A percentile compares a stretch with the other conserved stretches of the same genome.
Evolutionary conservation across 2,797 vertebrate genomes (phyloP).

Genomic region (Enteromius argenteus): DNA sequence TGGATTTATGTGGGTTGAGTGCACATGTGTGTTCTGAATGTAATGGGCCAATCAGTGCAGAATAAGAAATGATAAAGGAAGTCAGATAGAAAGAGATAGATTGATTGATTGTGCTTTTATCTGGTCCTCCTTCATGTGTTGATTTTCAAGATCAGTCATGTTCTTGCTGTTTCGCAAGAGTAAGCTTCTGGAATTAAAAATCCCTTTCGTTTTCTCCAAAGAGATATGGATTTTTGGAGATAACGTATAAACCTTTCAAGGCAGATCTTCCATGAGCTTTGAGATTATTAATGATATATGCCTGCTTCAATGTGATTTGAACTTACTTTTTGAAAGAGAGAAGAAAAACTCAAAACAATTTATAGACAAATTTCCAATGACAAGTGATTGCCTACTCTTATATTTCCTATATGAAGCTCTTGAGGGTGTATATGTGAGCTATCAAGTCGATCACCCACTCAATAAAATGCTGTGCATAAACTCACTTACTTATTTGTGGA

Average conservation of each 20-base stretch:
- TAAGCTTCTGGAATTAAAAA: slow-evolving; percentile 29
- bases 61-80: slow-evolving; percentile 42
- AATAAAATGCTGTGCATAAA: neutral
- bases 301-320: neutral
- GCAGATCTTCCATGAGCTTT: neutral
- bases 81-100: slow-evolving; percentile 31
- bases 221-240: slow-evolving; percentile 28
- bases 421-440: neutral
- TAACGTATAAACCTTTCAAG: slow-evolving; percentile 8
- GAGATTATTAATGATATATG: slow-evolving; percentile 12
- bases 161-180: slow-evolving; percentile 50
- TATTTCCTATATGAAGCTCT: neutral
- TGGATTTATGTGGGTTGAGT: slow-evolving; percentile 18
- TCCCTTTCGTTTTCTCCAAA: neutral
- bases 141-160: slow-evolving; percentile 59
- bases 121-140: slow-evolving; percentile 68
- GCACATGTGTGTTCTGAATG: slow-evolving; percentile 34
- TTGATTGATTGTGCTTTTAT: slow-evolving; percentile 70
- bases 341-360: neutral
- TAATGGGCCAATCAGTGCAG: slow-evolving; percentile 29
- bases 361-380: slow-evolving; percentile 3
- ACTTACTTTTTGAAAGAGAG: neutral
- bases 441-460: neutral
- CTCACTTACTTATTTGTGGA: neutral
- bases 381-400: neutral